Conservation (phyloP, 2,888 invertebrate species). For the Ptychoptera contaminata region DNA sequence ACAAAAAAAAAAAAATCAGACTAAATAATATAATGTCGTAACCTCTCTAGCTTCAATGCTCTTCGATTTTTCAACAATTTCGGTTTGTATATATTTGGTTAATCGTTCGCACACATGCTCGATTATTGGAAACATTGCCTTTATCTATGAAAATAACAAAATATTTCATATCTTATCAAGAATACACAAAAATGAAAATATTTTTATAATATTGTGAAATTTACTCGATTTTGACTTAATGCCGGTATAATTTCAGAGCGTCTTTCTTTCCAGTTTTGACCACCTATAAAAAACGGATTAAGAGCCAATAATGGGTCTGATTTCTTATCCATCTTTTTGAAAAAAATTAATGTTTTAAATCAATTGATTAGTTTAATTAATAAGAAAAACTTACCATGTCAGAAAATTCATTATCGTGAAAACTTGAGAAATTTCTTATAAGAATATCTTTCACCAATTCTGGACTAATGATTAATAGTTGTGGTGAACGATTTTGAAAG, state of each 20-base stretch:
- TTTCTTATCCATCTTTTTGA: slow-evolving; percentile 7
- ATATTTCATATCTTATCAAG: no score
- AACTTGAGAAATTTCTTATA: slow-evolving; percentile 19
- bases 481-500: slow-evolving; percentile 15
- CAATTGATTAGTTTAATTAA: neutral
- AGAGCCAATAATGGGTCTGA: slow-evolving; percentile 15
- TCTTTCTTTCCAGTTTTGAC: slow-evolving; percentile 18
- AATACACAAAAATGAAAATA: no score
- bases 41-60: slow-evolving; percentile 12
- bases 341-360: no score
- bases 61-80: neutral
- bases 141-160: slow-evolving; percentile 13
- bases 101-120: neutral
- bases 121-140: slow-evolving; percentile 8
- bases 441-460: slow-evolving; percentile 19
- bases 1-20: neutral
- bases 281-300: slow-evolving; percentile 19
- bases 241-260: slow-evolving; percentile 15
- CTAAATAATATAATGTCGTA: slow-evolving; percentile 8
- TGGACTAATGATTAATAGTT: slow-evolving; percentile 17
- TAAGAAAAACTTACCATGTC: neutral
- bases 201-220: slow-evolving; percentile 3
- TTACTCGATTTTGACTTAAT: slow-evolving; percentile 18
- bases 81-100: neutral
- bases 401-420: slow-evolving; percentile 11